A percentile compares a stretch with the other conserved stretches of the same genome.
Conservation (phyloP, 1,140 invertebrate species). For the Polypedilum pembai region DNA sequence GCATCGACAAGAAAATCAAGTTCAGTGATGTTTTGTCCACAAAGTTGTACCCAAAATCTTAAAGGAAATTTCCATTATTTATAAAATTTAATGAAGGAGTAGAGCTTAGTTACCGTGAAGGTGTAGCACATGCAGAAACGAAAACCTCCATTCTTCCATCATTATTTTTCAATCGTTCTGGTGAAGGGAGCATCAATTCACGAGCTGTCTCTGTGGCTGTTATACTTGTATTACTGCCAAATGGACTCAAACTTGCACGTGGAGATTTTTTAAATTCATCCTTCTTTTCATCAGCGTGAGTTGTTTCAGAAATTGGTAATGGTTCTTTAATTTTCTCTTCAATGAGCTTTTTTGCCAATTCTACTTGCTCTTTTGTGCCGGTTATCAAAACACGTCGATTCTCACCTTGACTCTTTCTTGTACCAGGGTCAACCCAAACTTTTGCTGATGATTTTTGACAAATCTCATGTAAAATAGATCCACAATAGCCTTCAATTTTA, state of each 20-base stretch:
- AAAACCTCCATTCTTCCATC: constrained; percentile 66
- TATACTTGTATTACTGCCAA: constrained; percentile 40
- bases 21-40: constrained; percentile 58
- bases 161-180: constrained; percentile 41
- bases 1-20: constrained; percentile 64
- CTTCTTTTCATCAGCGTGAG: constrained; percentile 44
- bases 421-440: constrained; percentile 34
- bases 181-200: constrained; percentile 35
- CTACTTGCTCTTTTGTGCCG: constrained; percentile 53
- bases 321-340: constrained; percentile 54
- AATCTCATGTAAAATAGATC: constrained; percentile 62
- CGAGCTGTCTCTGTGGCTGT: constrained; percentile 37
- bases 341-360: constrained; percentile 50
- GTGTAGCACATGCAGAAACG: constrained; percentile 70
- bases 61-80: not conserved
- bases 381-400: constrained; percentile 48
- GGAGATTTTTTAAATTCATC: constrained; percentile 46
- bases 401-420: constrained; percentile 34
- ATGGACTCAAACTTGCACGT: constrained; percentile 38
- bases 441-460: constrained; percentile 44
- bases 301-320: constrained; percentile 43
- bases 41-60: constrained; percentile 73
- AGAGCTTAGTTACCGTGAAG: constrained; percentile 45
- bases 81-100: not conserved
- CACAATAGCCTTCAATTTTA: constrained; percentile 61